Evolutionary conservation across 2,113 vertebrate species (phyloP).

Genomic region (Xyrauchen texanus): DNA sequence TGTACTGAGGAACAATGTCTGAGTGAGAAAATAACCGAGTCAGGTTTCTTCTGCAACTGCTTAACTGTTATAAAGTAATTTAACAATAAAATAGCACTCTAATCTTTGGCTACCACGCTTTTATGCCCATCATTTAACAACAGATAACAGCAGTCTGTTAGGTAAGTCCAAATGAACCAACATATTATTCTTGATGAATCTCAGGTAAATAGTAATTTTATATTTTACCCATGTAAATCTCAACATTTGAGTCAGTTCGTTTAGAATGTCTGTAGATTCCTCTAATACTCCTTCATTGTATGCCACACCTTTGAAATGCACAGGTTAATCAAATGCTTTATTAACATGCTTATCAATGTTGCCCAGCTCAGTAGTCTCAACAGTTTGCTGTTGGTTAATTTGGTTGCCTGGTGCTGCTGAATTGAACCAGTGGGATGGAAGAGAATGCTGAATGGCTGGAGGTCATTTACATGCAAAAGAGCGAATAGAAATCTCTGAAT

Average conservation of each 20-base stretch:
- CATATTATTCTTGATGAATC: too few species aligned
- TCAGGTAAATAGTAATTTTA: background rate
- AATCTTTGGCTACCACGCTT: too few species aligned
- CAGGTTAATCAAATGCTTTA: background rate
- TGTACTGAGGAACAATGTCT: background rate
- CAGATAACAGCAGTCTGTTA: too few species aligned
- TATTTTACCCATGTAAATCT: background rate
- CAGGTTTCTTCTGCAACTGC: too few species aligned
- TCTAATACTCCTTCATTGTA: background rate
- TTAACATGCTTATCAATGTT: background rate
- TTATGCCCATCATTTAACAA: too few species aligned
- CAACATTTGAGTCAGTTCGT: background rate
- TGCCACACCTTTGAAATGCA: background rate
- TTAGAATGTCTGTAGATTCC: background rate
- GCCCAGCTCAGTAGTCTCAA: background rate
- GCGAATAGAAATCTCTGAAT: conserved; percentile 17
- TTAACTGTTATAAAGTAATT: too few species aligned
- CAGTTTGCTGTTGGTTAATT: background rate
- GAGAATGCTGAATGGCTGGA: conserved; percentile 26
- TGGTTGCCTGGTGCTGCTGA: conserved; percentile 10
- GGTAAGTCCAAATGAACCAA: too few species aligned
- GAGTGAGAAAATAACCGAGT: too few species aligned
- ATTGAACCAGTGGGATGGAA: conserved; percentile 19
- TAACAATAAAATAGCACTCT: too few species aligned
- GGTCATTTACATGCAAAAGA: conserved; percentile 27